Percentiles rank a stretch among this genome's conserved stretches.
Conservation (phyloP, 2,888 invertebrate species). For the Scelioninae gen. 2 region DNA sequence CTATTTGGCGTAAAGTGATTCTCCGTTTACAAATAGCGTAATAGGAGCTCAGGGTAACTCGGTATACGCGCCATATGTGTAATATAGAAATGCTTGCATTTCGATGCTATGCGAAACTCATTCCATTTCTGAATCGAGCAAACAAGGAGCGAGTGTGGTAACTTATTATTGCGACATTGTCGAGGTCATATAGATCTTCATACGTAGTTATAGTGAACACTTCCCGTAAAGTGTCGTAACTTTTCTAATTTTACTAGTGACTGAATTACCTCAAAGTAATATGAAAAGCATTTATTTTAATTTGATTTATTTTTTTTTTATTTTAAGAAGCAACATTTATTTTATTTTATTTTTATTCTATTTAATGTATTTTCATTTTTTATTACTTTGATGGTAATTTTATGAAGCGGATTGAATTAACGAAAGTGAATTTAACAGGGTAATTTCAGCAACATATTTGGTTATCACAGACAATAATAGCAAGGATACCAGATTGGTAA, state of each 20-base stretch:
- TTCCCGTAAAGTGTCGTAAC: constrained; percentile 34
- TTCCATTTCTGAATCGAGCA: constrained; percentile 57
- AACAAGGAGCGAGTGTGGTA: constrained; percentile 67
- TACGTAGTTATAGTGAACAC: constrained; percentile 4
- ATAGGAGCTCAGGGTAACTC: constrained; percentile 56
- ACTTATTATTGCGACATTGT: constrained; percentile 69
- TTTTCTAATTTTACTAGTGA: constrained; percentile 10
- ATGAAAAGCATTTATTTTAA: too few relatives aligned
- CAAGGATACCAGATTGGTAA: too few relatives aligned
- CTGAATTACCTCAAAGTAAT: too few relatives aligned
- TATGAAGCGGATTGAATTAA: too few relatives aligned
- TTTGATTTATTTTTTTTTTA: not conserved
- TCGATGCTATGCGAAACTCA: constrained; percentile 55
- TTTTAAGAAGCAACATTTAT: not conserved
- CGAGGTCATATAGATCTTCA: constrained; percentile 61
- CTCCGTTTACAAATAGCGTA: constrained; percentile 39
- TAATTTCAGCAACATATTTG: too few relatives aligned
- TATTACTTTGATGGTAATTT: too few relatives aligned
- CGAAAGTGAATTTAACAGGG: too few relatives aligned
- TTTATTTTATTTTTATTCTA: not conserved
- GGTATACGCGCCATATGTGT: constrained; percentile 51
- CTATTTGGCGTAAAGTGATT: constrained; percentile 46
- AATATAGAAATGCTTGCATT: constrained; percentile 51
- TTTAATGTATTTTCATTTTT: too few relatives aligned
- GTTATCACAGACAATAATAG: too few relatives aligned